phyloP scores from a whole-genome alignment of 2,888 invertebrate species.

The Agrochola litura region DNA sequence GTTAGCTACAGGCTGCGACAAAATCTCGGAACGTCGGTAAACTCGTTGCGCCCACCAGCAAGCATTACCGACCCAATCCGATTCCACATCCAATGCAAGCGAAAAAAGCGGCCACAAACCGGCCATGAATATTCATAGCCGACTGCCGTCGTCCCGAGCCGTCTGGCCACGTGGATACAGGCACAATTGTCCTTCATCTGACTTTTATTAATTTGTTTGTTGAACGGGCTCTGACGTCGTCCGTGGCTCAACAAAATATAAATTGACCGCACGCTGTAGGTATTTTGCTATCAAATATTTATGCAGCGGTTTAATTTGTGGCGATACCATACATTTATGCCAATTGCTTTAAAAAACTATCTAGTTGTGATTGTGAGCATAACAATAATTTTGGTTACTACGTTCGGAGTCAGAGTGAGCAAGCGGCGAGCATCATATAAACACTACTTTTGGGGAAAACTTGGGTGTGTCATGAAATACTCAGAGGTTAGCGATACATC shows the following conservation, averaged over 20 bases:
- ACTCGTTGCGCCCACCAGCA: constrained; percentile 30
- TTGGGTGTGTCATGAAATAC: background rate
- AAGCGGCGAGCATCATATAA: background rate
- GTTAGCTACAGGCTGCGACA: constrained; percentile 15
- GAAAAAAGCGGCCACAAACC: constrained; percentile 32
- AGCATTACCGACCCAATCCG: constrained; percentile 34
- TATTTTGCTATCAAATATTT: constrained; percentile 4
- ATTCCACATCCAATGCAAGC: constrained; percentile 9
- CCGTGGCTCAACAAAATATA: background rate
- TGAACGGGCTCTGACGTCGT: constrained; percentile 10
- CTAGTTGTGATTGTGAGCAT: background rate
- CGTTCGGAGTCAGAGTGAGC: background rate
- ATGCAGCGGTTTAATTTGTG: background rate
- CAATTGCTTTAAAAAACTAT: too few species aligned
- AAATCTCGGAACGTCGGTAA: constrained; percentile 28
- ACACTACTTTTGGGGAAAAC: background rate
- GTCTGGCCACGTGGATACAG: background rate
- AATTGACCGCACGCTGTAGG: background rate
- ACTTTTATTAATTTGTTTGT: constrained; percentile 32
- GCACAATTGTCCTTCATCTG: background rate
- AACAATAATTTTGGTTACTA: background rate
- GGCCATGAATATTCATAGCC: constrained; percentile 51
- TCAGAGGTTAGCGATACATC: background rate
- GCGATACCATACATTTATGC: background rate
- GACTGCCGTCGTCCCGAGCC: background rate